Evolutionary conservation across 1,140 invertebrate genomes (phyloP).

Genomic region (Microplitis mediator): DNA sequence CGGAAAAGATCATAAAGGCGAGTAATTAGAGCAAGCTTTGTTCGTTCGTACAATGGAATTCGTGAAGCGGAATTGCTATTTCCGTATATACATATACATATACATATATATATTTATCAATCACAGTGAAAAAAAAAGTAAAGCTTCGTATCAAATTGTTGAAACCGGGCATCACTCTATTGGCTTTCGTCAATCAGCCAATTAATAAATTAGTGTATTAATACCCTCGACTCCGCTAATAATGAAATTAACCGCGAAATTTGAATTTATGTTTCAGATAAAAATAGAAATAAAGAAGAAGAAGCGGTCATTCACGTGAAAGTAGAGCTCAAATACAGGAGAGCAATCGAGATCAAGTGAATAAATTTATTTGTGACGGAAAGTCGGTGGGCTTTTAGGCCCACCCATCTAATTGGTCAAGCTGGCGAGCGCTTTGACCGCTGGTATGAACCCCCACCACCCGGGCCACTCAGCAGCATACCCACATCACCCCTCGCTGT

Average conservation of each 20-base stretch:
- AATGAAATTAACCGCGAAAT: neutral
- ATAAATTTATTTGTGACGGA: conserved; percentile 45
- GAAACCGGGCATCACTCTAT: neutral
- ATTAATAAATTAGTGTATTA: too few species aligned
- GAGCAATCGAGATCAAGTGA: conserved; percentile 23
- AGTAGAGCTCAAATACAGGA: conserved; percentile 19
- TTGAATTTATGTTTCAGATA: conserved; percentile 48
- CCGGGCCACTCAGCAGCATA: conserved; percentile 55
- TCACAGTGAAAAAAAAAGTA: neutral
- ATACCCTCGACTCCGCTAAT: too few species aligned
- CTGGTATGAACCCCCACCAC: conserved; percentile 63
- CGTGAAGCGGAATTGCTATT: conserved; percentile 18
- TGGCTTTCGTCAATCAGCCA: neutral
- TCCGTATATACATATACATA: conserved; percentile 18
- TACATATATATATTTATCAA: conserved; percentile 2
- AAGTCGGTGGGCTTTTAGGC: conserved; percentile 58
- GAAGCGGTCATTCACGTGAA: conserved; percentile 36
- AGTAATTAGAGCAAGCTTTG: conserved; percentile 56
- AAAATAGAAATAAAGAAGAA: conserved; percentile 44
- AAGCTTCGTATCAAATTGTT: neutral
- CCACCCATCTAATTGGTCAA: conserved; percentile 57
- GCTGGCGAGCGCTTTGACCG: conserved; percentile 62
- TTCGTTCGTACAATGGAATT: conserved; percentile 44
- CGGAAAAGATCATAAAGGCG: conserved; percentile 56
- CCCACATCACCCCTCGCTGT: conserved; percentile 59